Conservation (phyloP, 2,888 invertebrate species). For the Microctonus hyperodae region DNA sequence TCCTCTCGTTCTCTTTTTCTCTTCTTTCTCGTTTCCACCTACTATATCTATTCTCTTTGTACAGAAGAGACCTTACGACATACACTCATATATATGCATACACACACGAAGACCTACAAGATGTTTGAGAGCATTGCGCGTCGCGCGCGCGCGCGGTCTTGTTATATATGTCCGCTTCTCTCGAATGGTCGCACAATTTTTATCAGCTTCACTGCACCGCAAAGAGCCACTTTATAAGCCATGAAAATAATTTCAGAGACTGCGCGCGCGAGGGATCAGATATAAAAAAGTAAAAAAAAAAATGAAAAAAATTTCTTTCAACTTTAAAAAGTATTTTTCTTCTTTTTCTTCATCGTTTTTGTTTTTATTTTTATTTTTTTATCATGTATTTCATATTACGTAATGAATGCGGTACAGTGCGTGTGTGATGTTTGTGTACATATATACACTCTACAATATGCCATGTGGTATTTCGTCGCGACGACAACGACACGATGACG, state of each 20-base stretch:
- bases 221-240: constrained; percentile 26
- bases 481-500: not conserved
- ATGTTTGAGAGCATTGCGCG: constrained; percentile 34
- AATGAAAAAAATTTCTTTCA: constrained; percentile 12
- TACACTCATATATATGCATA: constrained; percentile 34
- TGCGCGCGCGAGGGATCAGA: not conserved
- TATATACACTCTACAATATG: too few relatives aligned
- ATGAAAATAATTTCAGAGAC: not conserved
- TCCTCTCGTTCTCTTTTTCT: not conserved
- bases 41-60: not conserved
- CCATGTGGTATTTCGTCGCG: not conserved
- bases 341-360: constrained; percentile 1
- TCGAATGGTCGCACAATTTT: constrained; percentile 27
- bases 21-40: not conserved
- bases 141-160: not conserved
- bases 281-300: not conserved
- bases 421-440: too few relatives aligned
- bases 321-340: constrained; percentile 11
- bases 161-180: constrained; percentile 25
- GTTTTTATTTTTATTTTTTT: constrained; percentile 3
- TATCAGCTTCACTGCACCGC: constrained; percentile 25
- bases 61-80: constrained; percentile 54
- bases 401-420: not conserved
- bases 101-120: constrained; percentile 55
- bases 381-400: not conserved